A percentile compares a stretch with the other conserved stretches of the same genome.
These are phyloP conservation scores for Myioborus miniatus DNA, from an alignment of 2,797 vertebrate species.

Conservation along the genomic window DNA sequence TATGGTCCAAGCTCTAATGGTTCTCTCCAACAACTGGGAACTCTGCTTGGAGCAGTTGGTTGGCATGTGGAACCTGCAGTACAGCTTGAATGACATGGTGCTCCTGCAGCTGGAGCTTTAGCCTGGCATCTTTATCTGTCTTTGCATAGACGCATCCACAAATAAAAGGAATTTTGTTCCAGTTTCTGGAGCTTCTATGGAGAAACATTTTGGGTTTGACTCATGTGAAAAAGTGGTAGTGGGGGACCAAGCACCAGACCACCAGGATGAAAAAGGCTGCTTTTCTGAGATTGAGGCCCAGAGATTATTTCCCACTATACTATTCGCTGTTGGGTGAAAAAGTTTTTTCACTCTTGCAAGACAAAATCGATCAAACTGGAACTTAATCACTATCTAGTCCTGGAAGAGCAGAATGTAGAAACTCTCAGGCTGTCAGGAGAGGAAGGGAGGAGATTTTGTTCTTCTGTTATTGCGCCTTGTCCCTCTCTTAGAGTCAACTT, in stretches of 20 bases:
- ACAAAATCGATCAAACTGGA: not conserved
- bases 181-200: not conserved
- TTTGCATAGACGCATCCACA: not conserved
- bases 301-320: not conserved
- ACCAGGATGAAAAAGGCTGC: not conserved
- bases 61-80: not conserved
- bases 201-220: not conserved
- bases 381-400: not conserved
- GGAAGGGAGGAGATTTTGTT: not conserved
- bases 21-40: not conserved
- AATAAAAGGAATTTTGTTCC: not conserved
- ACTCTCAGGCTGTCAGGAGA: not conserved
- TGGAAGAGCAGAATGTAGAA: not conserved
- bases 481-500: not conserved
- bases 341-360: not conserved
- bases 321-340: not conserved
- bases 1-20: not conserved
- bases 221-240: accelerated
- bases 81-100: not conserved
- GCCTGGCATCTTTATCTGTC: not conserved
- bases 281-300: not conserved
- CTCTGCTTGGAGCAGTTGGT: not conserved
- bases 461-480: not conserved
- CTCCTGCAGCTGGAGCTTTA: not conserved
- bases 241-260: not conserved